These are phyloP conservation scores for Petaurus breviceps DNA, from an alignment of 2,113 vertebrate genomes.

Conservation along the genomic window DNA sequence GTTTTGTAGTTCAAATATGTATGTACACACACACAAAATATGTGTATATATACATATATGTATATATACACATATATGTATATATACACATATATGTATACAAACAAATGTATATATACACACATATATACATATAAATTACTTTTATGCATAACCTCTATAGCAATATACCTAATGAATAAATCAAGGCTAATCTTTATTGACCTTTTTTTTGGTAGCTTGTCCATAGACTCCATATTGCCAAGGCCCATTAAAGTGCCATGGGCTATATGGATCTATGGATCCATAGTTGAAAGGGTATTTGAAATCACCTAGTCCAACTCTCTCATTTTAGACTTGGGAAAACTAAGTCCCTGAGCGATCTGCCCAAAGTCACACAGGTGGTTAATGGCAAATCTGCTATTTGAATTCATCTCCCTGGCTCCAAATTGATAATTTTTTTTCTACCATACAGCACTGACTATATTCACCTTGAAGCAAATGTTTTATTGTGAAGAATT, in stretches of 20 bases:
- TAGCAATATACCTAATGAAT: not conserved
- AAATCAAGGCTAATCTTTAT: not conserved
- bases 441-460: not conserved
- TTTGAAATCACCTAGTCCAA: not conserved
- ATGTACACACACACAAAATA: too few relatives aligned
- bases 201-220: not conserved
- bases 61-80: too few relatives aligned
- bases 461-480: not conserved
- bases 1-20: not conserved
- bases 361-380: not conserved
- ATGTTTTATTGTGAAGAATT: not conserved
- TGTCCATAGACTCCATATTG: not conserved
- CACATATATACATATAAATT: not conserved
- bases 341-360: not conserved
- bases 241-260: not conserved
- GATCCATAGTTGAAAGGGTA: not conserved
- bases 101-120: too few relatives aligned
- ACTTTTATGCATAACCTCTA: not conserved
- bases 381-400: not conserved
- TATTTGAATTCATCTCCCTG: not conserved
- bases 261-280: not conserved
- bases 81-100: too few relatives aligned
- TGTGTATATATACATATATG: too few relatives aligned
- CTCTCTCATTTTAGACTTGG: not conserved
- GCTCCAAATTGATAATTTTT: not conserved